Evolutionary conservation across 2,888 invertebrate genomes (phyloP).

Genomic region (Apamea crenata): DNA sequence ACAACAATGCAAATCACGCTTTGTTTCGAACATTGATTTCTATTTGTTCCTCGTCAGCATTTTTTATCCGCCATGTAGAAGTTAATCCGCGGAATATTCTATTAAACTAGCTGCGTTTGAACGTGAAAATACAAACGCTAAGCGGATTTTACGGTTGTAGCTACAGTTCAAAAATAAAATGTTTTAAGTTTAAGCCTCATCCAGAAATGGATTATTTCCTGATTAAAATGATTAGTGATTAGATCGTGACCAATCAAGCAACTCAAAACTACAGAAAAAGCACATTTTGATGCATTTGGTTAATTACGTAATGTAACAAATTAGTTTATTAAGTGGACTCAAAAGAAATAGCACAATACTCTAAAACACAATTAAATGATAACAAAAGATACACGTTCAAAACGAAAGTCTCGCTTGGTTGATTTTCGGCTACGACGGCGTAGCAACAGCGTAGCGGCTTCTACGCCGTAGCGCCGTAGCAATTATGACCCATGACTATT

Average conservation of each 20-base stretch:
- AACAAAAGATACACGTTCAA: not conserved
- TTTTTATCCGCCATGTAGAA: constrained; percentile 29
- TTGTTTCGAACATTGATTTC: constrained; percentile 27
- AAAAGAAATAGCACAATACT: not conserved
- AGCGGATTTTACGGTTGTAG: not conserved
- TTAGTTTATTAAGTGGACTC: not conserved
- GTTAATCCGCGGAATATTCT: constrained; percentile 31
- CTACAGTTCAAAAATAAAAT: not conserved
- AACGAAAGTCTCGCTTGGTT: not conserved
- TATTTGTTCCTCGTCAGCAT: constrained; percentile 24
- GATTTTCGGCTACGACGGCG: not conserved
- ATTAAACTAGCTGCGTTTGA: constrained; percentile 18
- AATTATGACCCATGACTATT: not conserved
- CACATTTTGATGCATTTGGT: not conserved
- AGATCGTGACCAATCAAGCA: not conserved
- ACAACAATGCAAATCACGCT: constrained; percentile 13
- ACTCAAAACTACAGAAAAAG: not conserved
- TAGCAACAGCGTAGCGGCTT: not conserved
- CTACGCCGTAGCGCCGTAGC: constrained; percentile 28
- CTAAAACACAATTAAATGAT: not conserved
- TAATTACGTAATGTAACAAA: not conserved
- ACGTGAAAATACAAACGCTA: not conserved
- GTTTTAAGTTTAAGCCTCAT: not conserved
- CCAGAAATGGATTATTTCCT: not conserved
- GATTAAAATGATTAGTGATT: not conserved